Base-by-base conservation (phyloP, 2,888 invertebrate genomes). In the Macrosoma leucophasiata region DNA sequence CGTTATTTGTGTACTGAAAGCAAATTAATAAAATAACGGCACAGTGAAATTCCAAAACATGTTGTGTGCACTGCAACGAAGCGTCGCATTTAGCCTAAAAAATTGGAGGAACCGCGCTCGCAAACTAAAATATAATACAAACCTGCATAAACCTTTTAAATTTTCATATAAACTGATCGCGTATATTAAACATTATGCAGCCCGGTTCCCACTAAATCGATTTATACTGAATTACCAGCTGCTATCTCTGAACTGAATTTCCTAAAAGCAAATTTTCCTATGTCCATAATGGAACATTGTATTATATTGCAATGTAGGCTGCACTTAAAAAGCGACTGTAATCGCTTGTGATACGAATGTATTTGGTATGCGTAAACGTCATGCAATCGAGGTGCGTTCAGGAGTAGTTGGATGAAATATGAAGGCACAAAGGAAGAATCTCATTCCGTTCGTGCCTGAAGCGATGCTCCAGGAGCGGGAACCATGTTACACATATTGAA, bases 401-500 rank as follows among this genome's bases (percentile, higher is more conserved):
- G 64, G 52, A 56, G 62, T 60, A 63, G 64, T 58, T 71, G 58
- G 59, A 69, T 73, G 70, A 73, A 72, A 76, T 74, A 71, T 72
- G 71, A 67, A 61, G 59, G 60, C 59, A 69, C 66, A 74, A 71
- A 71, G 69, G 66, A 69, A 70, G 72, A 71, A 72, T 70, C 69
- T 63, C 63, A 68, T 71, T 71, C 66, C 56, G 57, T 54, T 56
- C 54, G 54, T 60, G 68, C 67, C 67, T 56, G 57, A 50, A 62
- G 69, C 67, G 54, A 58, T 60, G 56, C 54, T 62, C 43, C 48
- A 46, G 38, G 42, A 51, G 43, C 30, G 43, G 38, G 36, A 39
- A 40, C 37, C 41, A 36, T 43, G 41, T 46, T 37, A 43, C 43
- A 39, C 23, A 30, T 46, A 42, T 43, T 33, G 26, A 35, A 21